phyloP scores from a whole-genome alignment of 2,113 vertebrate genomes.

The Astur gentilis region DNA sequence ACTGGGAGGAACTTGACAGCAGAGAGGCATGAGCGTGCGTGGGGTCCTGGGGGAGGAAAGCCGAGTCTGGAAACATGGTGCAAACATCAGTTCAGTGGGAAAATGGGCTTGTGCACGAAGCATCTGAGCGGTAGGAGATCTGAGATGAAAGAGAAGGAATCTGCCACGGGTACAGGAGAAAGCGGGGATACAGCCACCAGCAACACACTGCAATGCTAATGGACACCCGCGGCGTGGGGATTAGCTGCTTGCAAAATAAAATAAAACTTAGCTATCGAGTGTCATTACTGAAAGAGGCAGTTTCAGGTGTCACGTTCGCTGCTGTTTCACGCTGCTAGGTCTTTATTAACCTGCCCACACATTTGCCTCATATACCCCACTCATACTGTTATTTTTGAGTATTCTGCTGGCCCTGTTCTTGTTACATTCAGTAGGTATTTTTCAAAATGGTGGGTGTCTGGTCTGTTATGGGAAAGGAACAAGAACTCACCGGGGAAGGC shows the following conservation, averaged over 20 bases:
- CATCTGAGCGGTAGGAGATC: background rate
- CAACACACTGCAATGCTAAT: background rate
- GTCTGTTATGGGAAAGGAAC: background rate
- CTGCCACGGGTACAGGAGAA: background rate
- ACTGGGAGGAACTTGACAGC: background rate
- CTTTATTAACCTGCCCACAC: background rate
- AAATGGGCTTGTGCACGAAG: background rate
- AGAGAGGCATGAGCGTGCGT: accelerated
- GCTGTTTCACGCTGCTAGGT: background rate
- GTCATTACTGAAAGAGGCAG: background rate
- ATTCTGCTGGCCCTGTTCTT: background rate
- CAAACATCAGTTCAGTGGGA: background rate
- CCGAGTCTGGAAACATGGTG: background rate
- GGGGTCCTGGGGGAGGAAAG: background rate
- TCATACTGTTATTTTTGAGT: background rate
- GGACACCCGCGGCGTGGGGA: background rate
- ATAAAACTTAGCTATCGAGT: background rate
- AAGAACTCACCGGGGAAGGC: background rate
- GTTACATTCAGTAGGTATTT: background rate
- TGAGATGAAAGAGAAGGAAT: background rate
- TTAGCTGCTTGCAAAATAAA: background rate
- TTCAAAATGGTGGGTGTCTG: background rate
- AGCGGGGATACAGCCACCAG: background rate
- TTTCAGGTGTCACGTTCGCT: background rate
- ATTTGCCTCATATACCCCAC: background rate